These are phyloP conservation scores for Clarias gariepinus DNA, from an alignment of 2,113 vertebrate genomes.

Conservation along the genomic window DNA sequence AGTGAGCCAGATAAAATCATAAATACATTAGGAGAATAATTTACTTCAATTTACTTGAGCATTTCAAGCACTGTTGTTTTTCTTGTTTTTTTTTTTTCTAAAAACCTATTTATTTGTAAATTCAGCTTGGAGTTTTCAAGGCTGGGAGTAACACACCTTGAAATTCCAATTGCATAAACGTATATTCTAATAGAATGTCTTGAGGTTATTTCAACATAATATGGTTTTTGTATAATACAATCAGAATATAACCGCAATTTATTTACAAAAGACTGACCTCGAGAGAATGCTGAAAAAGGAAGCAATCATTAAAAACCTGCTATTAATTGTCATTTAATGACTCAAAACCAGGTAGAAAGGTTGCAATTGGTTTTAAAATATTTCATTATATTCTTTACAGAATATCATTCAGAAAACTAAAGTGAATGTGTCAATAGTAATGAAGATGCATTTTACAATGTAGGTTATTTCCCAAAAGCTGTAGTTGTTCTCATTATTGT, in stretches of 20 bases:
- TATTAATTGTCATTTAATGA: background rate
- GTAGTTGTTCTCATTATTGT: background rate
- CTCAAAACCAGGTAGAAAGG: background rate
- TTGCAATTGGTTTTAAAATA: background rate
- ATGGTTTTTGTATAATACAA: constrained; percentile 4
- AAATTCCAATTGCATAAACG: constrained; percentile 29
- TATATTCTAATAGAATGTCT: constrained; percentile 40
- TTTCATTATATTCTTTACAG: background rate
- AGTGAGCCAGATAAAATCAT: constrained; percentile 52
- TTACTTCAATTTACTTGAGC: constrained; percentile 50
- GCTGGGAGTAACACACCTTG: constrained; percentile 40
- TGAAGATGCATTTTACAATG: background rate
- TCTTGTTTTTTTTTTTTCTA: background rate
- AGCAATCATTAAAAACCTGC: background rate
- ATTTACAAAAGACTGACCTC: constrained; percentile 16
- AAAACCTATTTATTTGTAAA: constrained; percentile 52
- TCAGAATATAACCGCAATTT: background rate
- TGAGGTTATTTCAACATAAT: constrained; percentile 37
- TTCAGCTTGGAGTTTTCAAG: constrained; percentile 48
- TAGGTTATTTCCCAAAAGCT: background rate
- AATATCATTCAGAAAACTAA: background rate
- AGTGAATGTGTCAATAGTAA: background rate
- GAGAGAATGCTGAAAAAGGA: constrained; percentile 1
- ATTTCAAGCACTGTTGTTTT: constrained; percentile 46
- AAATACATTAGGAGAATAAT: constrained; percentile 52